Conservation (phyloP, 2,797 vertebrate genomes). For the Lagocephalus sceleratus region DNA sequence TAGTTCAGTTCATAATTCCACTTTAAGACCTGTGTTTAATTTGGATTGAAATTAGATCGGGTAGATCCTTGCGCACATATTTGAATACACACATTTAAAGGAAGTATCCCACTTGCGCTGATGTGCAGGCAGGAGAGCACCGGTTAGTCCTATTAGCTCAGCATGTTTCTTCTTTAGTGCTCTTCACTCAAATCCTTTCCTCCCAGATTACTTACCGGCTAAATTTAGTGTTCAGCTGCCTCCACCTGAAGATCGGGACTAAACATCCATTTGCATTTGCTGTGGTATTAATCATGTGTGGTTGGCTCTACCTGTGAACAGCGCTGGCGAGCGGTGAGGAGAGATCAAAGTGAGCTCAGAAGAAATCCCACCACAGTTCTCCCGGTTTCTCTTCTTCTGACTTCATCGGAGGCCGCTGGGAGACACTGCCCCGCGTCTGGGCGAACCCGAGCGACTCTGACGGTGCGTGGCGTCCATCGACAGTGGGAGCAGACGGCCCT, state of each 20-base stretch:
- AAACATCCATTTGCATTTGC: background rate
- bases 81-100: no score
- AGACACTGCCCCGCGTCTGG: background rate
- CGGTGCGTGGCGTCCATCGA: no score
- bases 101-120: no score
- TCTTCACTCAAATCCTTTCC: slow-evolving; percentile 47
- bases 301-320: slow-evolving; percentile 38
- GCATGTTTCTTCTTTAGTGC: slow-evolving; percentile 13
- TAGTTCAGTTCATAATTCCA: no score
- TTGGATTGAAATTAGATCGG: no score
- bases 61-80: no score
- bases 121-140: no score
- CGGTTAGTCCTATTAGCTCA: slow-evolving; percentile 28
- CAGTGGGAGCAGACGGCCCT: background rate
- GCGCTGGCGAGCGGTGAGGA: slow-evolving; percentile 17
- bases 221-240: slow-evolving; percentile 32
- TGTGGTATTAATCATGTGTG: background rate
- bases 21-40: no score
- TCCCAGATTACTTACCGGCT: slow-evolving; percentile 48
- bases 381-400: slow-evolving; percentile 4
- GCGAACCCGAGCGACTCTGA: background rate
- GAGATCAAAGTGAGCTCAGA: slow-evolving; percentile 14
- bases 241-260: slow-evolving; percentile 7
- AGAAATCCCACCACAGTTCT: slow-evolving; percentile 26
- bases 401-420: background rate